Evolutionary conservation across 2,888 invertebrate genomes (phyloP), one percentile per base, ranked within the genome.

Genomic region (Vesta saturnalis): DNA sequence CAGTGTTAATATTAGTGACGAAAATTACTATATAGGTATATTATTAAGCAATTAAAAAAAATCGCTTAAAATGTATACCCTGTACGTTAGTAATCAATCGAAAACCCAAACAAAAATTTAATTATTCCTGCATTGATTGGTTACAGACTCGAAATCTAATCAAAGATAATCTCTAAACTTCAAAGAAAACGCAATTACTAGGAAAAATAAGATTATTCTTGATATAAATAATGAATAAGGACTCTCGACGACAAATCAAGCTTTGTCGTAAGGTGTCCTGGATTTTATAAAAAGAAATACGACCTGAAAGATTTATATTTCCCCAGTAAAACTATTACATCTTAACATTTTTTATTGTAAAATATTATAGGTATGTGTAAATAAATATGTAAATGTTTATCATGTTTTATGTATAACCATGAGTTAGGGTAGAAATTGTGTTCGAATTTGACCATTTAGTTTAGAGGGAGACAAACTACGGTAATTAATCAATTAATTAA

Each of bases 401-500:
- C 8, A 39, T 39, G n/a, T 39, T 1, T 6, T 1, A 39, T 39
- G n/a, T n/a, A 4, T 39, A 10, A 39, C 39, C 8, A 39, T 10
- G 39, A n/a, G 3, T n/a, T 3, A 39, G n/a, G 1, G 39, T 10
- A n/a, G n/a, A 39, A 4, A 39, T 39, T n/a, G n/a, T n/a, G n/a
- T n/a, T n/a, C n/a, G 8, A 23, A 23, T 23, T 8, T 23, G 23
- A 23, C 23, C 43, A 43, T n/a, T 43, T 18, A 3, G 52, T 12
- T 52, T 52, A 52, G 52, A 39, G 52, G 19, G 18, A 52, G 52
- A 19, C n/a, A 21, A 16, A 52, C 19, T 18, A 12, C 52, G 8
- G 52, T 52, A 52, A 52, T 19, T 52, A 52, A 52, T 52, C 21
- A 52, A 52, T 52, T 16, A 52, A 52, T 52, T 52, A 52, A 19